Evolutionary conservation across 2,888 invertebrate genomes (phyloP).

Genomic region (Troides helena): DNA sequence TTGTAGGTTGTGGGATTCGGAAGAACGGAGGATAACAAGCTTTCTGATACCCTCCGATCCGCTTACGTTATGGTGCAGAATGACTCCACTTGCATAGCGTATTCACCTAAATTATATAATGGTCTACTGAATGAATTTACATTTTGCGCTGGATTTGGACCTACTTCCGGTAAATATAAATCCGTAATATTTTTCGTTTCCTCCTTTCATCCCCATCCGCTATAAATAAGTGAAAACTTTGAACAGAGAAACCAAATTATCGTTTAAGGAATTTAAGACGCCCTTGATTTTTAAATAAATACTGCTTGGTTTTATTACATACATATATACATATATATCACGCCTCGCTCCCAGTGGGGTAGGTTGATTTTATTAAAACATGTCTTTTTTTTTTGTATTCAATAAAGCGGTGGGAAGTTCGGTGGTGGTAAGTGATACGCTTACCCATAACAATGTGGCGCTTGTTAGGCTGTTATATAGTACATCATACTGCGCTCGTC

Average conservation of each 20-base stretch:
- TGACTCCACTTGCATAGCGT: constrained; percentile 71
- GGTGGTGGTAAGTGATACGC: too few relatives aligned
- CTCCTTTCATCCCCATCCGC: constrained; percentile 1
- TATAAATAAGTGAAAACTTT: constrained; percentile 2
- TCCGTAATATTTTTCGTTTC: constrained; percentile 20
- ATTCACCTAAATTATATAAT: constrained; percentile 70
- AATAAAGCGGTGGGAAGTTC: too few relatives aligned
- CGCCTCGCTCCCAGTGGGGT: too few relatives aligned
- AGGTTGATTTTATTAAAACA: too few relatives aligned
- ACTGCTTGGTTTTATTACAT: background rate
- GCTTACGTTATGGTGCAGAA: constrained; percentile 73
- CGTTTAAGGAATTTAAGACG: constrained; percentile 4
- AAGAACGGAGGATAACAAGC: constrained; percentile 77
- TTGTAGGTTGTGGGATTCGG: constrained; percentile 81
- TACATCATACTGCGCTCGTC: too few relatives aligned
- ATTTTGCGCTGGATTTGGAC: constrained; percentile 82
- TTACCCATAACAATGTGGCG: too few relatives aligned
- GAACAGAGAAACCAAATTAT: background rate
- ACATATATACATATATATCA: too few relatives aligned
- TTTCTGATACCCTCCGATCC: constrained; percentile 70
- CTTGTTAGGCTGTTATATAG: too few relatives aligned
- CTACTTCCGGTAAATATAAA: constrained; percentile 58
- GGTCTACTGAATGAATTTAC: constrained; percentile 80
- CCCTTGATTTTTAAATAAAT: background rate
- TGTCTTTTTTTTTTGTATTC: too few relatives aligned